Conservation (phyloP, 2,797 vertebrate species). For the Pachyuromys duprasi region DNA sequence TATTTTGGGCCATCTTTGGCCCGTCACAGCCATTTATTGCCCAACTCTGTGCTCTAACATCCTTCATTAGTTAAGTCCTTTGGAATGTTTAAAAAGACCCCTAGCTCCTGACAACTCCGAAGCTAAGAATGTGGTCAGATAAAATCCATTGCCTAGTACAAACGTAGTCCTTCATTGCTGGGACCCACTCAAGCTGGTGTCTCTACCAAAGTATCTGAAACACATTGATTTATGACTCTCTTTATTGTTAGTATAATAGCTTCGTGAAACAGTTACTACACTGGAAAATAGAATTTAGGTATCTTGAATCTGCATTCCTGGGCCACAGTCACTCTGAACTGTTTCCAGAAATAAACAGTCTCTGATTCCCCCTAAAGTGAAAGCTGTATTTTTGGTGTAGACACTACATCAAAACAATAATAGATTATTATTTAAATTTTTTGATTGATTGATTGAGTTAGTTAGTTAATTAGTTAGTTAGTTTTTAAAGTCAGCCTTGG, state of each 20-base stretch:
- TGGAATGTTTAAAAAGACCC: not conserved
- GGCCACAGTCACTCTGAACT: not conserved
- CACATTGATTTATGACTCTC: not conserved
- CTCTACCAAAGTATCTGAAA: not conserved
- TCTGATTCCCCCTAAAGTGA: not conserved
- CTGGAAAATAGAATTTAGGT: not conserved
- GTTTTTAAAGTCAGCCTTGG: not conserved
- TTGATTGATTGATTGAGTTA: too few species aligned
- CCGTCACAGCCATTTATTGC: not conserved
- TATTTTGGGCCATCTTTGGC: not conserved
- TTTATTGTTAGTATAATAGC: not conserved
- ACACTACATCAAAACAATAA: too few species aligned
- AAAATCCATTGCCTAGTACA: not conserved
- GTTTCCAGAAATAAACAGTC: not conserved
- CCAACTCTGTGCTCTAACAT: not conserved
- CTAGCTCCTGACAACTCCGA: not conserved
- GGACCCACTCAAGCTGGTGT: not conserved
- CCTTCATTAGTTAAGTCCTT: not conserved
- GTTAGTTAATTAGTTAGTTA: too few species aligned
- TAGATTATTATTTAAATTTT: too few species aligned
- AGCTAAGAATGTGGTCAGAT: not conserved
- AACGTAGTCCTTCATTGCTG: not conserved
- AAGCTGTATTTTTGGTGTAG: not conserved
- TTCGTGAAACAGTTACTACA: not conserved
- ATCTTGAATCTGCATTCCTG: not conserved